Evolutionary conservation across 2,888 invertebrate species (phyloP), one percentile per base, ranked within the genome.

Genomic region (Oscheius sp.): DNA sequence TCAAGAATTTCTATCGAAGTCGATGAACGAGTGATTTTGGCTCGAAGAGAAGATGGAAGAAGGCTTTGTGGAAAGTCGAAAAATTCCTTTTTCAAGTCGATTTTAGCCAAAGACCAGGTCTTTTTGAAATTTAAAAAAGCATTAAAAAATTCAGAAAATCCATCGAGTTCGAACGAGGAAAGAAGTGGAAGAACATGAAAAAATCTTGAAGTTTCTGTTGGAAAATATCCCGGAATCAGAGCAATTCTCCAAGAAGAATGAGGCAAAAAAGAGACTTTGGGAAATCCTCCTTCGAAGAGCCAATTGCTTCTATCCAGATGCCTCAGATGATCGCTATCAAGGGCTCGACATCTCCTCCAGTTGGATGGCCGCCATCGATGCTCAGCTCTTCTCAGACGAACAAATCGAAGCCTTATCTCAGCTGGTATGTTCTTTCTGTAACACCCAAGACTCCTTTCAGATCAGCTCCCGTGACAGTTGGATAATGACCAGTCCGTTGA

Each of bases 401-500:
- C n/a, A 6, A 3, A 23, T 52, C 29, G 50, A 27, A 8, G 5
- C 25, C 15, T n/a, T 52, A 8, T 52, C 50, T 3, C 27, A 52
- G 12, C 27, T 52, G 27, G 42, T 42, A 15, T n/a, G 42, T 42
- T n/a, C 17, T 42, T 42, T 42, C 4, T 42, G 4, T 42, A 42
- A n/a, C 15, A 42, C 12, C 6, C 15, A 12, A 42, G 17, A 17
- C 15, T 15, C 15, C 3, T 3, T 42, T 3, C 17, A 42, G 42
- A 52, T 52, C 27, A 52, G 50, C n/a, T 52, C 50, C 12, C 29
- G 29, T 3, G 52, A 52, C 12, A 27, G 52, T 29, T 52, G 52
- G 52, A 29, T 52, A 29, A 27, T 27, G 15, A 42, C 42, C 17
- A 42, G 42, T 42, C 42, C 42, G 4, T 12, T 42, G 5, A 42